Percentiles rank a stretch among this genome's conserved stretches.
These are phyloP conservation scores for Lobophora halterata DNA, from an alignment of 2,888 invertebrate species.

Conservation along the genomic window DNA sequence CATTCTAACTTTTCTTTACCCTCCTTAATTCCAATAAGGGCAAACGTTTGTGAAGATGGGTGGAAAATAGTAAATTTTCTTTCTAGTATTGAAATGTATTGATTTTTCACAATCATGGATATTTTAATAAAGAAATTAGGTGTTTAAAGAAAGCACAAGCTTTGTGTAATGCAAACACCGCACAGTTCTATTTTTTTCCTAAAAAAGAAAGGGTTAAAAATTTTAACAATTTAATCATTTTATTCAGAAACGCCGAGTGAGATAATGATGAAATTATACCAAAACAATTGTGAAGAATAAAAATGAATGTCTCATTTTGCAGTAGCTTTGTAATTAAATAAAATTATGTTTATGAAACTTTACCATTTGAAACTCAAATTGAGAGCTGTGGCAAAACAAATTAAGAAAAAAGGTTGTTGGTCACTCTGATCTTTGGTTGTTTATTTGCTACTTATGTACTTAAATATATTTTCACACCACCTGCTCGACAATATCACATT, in stretches of 20 bases:
- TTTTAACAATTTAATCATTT: constrained; percentile 67
- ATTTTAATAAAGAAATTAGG: not conserved
- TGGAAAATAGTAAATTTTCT: no score
- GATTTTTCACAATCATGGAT: not conserved
- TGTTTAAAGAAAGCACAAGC: constrained; percentile 19
- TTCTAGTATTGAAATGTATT: no score
- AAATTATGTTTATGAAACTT: constrained; percentile 43
- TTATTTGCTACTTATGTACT: no score
- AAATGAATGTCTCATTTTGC: constrained; percentile 63
- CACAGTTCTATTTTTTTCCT: constrained; percentile 32
- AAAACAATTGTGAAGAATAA: constrained; percentile 64
- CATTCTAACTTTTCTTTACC: no score
- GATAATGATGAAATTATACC: constrained; percentile 68
- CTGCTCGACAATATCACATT: no score
- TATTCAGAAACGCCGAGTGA: constrained; percentile 58
- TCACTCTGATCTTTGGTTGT: no score
- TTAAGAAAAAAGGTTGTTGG: not conserved
- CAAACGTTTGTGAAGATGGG: no score
- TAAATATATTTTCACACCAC: no score
- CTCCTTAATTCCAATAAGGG: no score
- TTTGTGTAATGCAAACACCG: constrained; percentile 38
- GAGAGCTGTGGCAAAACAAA: not conserved
- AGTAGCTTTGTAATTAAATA: constrained; percentile 52
- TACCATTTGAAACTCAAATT: constrained; percentile 2
- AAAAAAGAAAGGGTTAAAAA: constrained; percentile 48